These are phyloP conservation scores for Chunga burmeisteri DNA, from an alignment of 2,113 vertebrate genomes.

Conservation along the genomic window DNA sequence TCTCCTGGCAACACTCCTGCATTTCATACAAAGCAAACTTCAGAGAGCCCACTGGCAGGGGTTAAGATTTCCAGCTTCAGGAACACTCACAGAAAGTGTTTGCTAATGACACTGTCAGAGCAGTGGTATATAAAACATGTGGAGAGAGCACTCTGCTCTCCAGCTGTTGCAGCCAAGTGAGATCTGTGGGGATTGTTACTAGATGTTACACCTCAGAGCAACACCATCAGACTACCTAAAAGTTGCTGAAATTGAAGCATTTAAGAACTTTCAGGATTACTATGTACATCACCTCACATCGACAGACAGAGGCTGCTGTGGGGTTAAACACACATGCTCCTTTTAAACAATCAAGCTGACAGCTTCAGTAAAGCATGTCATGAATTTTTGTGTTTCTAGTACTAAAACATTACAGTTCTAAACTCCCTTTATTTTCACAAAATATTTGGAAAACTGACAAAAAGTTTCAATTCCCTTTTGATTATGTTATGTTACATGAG, in stretches of 20 bases:
- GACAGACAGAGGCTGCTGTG: background rate
- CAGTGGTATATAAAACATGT: fast-evolving
- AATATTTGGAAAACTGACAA: background rate
- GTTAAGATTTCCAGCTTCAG: background rate
- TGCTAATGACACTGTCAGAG: background rate
- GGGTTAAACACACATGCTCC: background rate
- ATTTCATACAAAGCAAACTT: background rate
- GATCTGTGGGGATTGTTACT: background rate
- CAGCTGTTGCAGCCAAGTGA: background rate
- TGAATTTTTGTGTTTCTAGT: background rate
- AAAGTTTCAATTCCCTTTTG: background rate
- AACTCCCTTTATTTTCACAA: background rate
- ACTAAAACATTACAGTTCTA: background rate
- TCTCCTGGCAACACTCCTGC: background rate
- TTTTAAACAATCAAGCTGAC: background rate
- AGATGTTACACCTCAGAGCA: background rate
- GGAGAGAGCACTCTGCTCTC: background rate
- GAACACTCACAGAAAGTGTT: background rate
- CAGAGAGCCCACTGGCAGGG: background rate
- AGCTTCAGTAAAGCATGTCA: background rate
- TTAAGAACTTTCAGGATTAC: background rate
- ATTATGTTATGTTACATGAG: background rate
- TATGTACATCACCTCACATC: fast-evolving
- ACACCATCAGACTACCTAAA: background rate
- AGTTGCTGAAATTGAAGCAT: background rate